phyloP scores from a whole-genome alignment of 1,140 invertebrate genomes.

The Penaeus indicus region DNA sequence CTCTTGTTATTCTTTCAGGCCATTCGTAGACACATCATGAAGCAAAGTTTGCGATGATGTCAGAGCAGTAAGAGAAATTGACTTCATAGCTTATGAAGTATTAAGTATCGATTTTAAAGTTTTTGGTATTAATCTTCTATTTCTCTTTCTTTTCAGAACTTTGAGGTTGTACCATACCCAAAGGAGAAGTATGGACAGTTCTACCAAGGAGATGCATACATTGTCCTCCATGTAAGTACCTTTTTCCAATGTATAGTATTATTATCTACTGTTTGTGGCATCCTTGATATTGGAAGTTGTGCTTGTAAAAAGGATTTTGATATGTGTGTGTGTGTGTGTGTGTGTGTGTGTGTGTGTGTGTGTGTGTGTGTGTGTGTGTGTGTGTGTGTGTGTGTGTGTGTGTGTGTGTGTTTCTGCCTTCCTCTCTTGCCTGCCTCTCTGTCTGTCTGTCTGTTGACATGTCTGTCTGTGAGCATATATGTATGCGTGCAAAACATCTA shows the following conservation, averaged over 20 bases:
- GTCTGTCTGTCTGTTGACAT: not conserved
- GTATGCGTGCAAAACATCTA: too few species aligned
- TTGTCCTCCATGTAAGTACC: conserved; percentile 84
- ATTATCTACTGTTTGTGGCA: not conserved
- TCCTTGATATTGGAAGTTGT: too few species aligned
- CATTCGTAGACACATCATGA: too few species aligned
- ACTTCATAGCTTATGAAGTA: not conserved
- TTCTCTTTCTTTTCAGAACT: conserved; percentile 77
- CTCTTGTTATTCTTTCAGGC: too few species aligned
- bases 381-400: too few species aligned
- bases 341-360: too few species aligned
- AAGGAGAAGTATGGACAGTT: conserved; percentile 88
- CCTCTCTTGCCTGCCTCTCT: too few species aligned
- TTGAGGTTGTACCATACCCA: conserved; percentile 82
- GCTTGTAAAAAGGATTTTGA: too few species aligned
- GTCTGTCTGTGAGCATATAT: not conserved
- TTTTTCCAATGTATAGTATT: conserved; percentile 1
- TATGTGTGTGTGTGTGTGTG: too few species aligned
- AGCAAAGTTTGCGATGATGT: too few species aligned
- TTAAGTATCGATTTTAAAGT: not conserved
- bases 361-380: too few species aligned
- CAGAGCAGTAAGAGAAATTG: not conserved
- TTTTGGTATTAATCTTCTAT: not conserved
- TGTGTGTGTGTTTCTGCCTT: too few species aligned
- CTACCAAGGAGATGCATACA: conserved; percentile 90